Percentiles rank a stretch among this genome's conserved stretches.
Evolutionary conservation across 2,888 invertebrate genomes (phyloP).

Genomic region (Trachelus tabidus): DNA sequence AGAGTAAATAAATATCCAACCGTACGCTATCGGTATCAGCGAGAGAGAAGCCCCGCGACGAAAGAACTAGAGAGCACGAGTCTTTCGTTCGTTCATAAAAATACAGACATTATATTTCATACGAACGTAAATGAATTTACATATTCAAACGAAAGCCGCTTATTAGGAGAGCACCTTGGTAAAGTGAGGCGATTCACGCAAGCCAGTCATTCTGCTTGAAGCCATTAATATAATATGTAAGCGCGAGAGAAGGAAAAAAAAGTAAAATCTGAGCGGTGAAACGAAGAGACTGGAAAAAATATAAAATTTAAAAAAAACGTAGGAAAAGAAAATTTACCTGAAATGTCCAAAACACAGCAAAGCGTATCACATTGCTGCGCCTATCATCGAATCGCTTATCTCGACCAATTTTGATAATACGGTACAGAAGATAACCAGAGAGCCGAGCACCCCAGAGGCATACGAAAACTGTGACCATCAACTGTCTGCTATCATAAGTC

Average conservation of each 20-base stretch:
- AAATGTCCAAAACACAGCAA: constrained; percentile 94
- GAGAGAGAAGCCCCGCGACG: too few species aligned
- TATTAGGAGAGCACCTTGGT: too few species aligned
- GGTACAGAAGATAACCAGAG: constrained; percentile 88
- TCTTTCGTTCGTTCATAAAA: too few species aligned
- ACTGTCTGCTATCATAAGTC: constrained; percentile 87
- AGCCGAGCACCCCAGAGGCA: constrained; percentile 89
- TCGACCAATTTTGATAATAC: constrained; percentile 89
- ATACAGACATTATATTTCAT: too few species aligned
- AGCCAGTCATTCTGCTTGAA: not conserved
- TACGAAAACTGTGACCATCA: constrained; percentile 90
- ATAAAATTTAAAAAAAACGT: not conserved
- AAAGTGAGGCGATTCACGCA: not conserved
- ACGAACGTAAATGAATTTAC: not conserved
- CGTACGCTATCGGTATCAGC: too few species aligned
- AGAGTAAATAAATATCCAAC: not conserved
- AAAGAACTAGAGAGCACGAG: too few species aligned
- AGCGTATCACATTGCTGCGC: constrained; percentile 85
- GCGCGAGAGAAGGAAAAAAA: not conserved
- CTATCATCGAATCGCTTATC: constrained; percentile 93
- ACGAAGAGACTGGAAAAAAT: not conserved
- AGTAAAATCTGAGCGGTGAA: not conserved
- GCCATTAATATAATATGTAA: not conserved
- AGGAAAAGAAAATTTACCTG: constrained; percentile 70
- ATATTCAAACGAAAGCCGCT: not conserved